Evolutionary conservation across 2,888 invertebrate genomes (phyloP).

Genomic region (Microctonus hyperodae): DNA sequence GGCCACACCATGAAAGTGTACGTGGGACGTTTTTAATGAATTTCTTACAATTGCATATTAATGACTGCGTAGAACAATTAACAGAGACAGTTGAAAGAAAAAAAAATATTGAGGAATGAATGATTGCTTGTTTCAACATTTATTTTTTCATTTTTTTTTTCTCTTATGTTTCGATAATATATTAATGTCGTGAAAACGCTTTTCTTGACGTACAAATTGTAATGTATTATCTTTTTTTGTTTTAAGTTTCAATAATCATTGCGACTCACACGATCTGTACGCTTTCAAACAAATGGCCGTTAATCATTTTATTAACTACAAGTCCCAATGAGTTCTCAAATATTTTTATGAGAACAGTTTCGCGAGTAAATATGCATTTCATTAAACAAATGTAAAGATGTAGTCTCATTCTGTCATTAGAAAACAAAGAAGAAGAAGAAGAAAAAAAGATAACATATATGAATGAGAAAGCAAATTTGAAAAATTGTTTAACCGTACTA

Average conservation of each 20-base stretch:
- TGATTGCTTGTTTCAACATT: conserved; percentile 53
- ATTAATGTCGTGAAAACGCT: neutral
- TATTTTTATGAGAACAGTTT: conserved; percentile 19
- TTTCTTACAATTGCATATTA: conserved; percentile 63
- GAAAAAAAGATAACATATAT: conserved; percentile 16
- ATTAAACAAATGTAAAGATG: conserved; percentile 21
- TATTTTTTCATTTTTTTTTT: conserved; percentile 32
- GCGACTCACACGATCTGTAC: conserved; percentile 36
- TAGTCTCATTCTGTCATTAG: conserved; percentile 24
- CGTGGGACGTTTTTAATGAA: conserved; percentile 61
- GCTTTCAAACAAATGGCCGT: conserved; percentile 36
- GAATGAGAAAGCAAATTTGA: conserved; percentile 19
- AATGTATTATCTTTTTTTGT: neutral
- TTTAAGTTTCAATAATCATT: conserved; percentile 14
- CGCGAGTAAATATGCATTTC: conserved; percentile 10
- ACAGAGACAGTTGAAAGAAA: conserved; percentile 33
- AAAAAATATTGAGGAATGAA: conserved; percentile 38
- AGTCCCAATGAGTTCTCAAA: conserved; percentile 35
- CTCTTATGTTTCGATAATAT: conserved; percentile 31
- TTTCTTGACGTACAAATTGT: conserved; percentile 29
- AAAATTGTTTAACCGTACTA: conserved; percentile 45
- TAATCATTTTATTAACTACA: conserved; percentile 38
- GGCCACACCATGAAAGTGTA: conserved; percentile 54
- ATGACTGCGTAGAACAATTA: conserved; percentile 44
- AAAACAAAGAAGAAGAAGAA: conserved; percentile 24